Evolutionary conservation across 2,113 vertebrate species (phyloP).

Genomic region (Percina caprodes): DNA sequence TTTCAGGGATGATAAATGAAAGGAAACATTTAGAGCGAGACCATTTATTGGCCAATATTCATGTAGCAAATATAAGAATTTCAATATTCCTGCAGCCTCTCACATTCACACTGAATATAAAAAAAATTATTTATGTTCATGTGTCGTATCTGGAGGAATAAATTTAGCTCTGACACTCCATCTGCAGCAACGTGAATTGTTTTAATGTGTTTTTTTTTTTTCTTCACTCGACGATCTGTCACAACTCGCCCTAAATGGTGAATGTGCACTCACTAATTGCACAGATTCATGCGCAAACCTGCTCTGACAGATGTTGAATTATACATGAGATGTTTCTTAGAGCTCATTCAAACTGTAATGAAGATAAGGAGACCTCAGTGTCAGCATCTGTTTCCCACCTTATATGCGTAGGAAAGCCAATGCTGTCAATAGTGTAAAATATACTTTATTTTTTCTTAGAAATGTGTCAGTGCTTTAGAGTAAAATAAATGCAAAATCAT

Average conservation of each 20-base stretch:
- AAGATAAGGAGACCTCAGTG: not conserved
- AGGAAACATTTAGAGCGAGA: no score
- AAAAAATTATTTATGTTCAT: not conserved
- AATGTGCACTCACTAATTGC: not conserved
- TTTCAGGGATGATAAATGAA: not conserved
- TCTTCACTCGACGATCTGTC: no score
- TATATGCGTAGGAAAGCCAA: not conserved
- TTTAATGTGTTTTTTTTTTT: not conserved
- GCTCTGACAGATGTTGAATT: slow-evolving; percentile 7
- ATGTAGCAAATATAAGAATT: not conserved
- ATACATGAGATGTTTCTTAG: not conserved
- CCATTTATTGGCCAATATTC: not conserved
- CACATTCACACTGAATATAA: not conserved
- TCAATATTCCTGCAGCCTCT: not conserved
- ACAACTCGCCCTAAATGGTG: not conserved
- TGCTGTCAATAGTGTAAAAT: not conserved
- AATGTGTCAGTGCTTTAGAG: not conserved
- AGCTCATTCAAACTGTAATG: not conserved
- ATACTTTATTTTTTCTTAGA: not conserved
- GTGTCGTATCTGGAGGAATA: not conserved
- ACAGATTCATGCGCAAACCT: slow-evolving; percentile 8
- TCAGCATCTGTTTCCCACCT: not conserved
- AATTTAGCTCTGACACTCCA: not conserved
- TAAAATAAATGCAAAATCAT: no score
- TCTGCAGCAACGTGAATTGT: not conserved